Percentiles rank a stretch among this genome's conserved stretches.
Evolutionary conservation across 2,113 vertebrate genomes (phyloP).

Genomic region (Hippocampus guttulatus): DNA sequence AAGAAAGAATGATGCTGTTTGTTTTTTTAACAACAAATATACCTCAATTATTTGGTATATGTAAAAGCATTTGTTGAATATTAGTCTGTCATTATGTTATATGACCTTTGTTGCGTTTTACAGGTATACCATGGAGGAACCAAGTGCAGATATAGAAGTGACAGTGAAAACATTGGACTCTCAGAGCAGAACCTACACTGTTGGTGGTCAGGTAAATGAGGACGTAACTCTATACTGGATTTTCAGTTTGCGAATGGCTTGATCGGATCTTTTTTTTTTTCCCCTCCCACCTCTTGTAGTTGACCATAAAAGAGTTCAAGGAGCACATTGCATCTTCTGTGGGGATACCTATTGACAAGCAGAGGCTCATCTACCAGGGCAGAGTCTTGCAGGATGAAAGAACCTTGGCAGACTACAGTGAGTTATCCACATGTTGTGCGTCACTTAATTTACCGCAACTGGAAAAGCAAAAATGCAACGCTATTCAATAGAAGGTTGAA

Average conservation of each 20-base stretch:
- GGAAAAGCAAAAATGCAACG: neutral
- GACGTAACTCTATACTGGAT: neutral
- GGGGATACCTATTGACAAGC: constrained; percentile 85
- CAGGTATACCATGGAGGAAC: constrained; percentile 74
- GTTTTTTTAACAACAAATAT: no score
- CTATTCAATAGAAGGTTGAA: neutral
- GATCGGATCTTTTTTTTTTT: neutral
- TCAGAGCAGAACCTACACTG: constrained; percentile 85
- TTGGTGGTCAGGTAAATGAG: constrained; percentile 78
- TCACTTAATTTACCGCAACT: neutral
- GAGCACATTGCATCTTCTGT: constrained; percentile 85
- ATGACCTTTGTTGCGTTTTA: neutral
- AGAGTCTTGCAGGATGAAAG: constrained; percentile 87
- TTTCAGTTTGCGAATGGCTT: neutral
- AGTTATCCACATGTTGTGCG: constrained; percentile 42
- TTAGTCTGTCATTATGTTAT: neutral
- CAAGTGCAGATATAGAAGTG: constrained; percentile 78
- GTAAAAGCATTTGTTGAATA: neutral
- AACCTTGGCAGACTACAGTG: constrained; percentile 87
- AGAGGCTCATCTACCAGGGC: constrained; percentile 90
- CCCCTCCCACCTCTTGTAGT: constrained; percentile 55
- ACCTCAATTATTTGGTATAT: no score
- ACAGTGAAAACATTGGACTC: constrained; percentile 90
- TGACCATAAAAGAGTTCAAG: constrained; percentile 89
- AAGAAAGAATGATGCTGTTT: no score